Conservation (phyloP, 1,140 invertebrate species). For the Teleogryllus occipitalis region DNA sequence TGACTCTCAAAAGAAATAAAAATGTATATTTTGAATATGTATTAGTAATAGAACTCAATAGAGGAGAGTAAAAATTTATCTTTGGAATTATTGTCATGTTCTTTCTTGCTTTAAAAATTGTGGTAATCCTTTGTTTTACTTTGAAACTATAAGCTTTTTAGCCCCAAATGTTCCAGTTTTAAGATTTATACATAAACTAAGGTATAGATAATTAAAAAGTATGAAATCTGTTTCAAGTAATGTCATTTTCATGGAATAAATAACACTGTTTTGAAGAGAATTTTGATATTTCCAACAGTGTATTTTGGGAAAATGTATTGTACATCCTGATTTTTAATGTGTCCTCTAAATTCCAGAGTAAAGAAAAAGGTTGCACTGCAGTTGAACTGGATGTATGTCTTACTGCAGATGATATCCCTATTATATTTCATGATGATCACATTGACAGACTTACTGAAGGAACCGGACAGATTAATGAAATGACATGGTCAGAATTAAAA, state of each 20-base stretch:
- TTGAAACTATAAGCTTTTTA: too few species aligned
- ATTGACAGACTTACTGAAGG: conserved; percentile 57
- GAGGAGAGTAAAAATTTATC: too few species aligned
- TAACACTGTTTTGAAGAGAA: background rate
- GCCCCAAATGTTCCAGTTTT: too few species aligned
- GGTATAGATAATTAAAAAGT: too few species aligned
- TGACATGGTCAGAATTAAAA: conserved; percentile 54
- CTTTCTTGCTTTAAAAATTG: too few species aligned
- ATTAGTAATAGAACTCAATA: too few species aligned
- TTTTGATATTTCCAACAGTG: background rate
- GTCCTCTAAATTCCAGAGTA: conserved; percentile 39
- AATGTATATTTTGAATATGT: too few species aligned
- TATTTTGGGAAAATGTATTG: too few species aligned
- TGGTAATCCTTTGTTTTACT: too few species aligned
- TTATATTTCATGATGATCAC: conserved; percentile 65
- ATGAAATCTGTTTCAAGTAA: background rate
- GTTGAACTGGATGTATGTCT: conserved; percentile 70
- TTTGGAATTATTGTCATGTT: too few species aligned
- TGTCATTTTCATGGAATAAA: background rate
- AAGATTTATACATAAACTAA: too few species aligned
- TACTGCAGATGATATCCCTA: conserved; percentile 60
- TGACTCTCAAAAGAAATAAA: too few species aligned
- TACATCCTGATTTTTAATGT: background rate
- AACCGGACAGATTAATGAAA: conserved; percentile 43
- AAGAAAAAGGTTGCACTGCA: conserved; percentile 53